phyloP scores from a whole-genome alignment of 2,888 invertebrate species.

The Rhingia rostrata region DNA sequence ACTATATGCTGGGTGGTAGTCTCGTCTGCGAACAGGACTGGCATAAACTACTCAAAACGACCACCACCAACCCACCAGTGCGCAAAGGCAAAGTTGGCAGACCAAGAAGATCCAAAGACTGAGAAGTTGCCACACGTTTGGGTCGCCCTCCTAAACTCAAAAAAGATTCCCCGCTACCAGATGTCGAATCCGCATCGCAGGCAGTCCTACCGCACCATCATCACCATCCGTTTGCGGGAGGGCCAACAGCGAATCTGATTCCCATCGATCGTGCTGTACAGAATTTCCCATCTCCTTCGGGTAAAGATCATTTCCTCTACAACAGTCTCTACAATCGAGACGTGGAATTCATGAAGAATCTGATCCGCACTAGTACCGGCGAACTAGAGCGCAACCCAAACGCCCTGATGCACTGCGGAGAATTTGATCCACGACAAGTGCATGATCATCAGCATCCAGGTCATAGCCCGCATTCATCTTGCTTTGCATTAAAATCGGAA shows the following conservation, averaged over 20 bases:
- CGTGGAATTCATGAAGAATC: slow-evolving; percentile 75
- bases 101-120: slow-evolving; percentile 93
- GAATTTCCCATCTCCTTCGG: slow-evolving; percentile 52
- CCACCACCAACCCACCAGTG: slow-evolving; percentile 87
- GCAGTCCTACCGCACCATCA: slow-evolving; percentile 48
- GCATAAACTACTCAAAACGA: slow-evolving; percentile 91
- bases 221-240: slow-evolving; percentile 43
- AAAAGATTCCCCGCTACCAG: slow-evolving; percentile 74
- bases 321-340: slow-evolving; percentile 75
- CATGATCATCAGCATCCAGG: slow-evolving; percentile 49
- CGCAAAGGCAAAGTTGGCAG: slow-evolving; percentile 92
- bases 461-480: slow-evolving; percentile 28
- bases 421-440: slow-evolving; percentile 52
- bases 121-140: slow-evolving; percentile 83
- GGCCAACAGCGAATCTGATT: slow-evolving; percentile 39
- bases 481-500: slow-evolving; percentile 45
- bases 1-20: slow-evolving; percentile 93
- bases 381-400: slow-evolving; percentile 50
- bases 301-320: slow-evolving; percentile 75
- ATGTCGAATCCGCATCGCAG: slow-evolving; percentile 48
- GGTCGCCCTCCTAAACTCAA: slow-evolving; percentile 77
- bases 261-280: slow-evolving; percentile 54
- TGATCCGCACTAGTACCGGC: slow-evolving; percentile 53
- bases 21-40: slow-evolving; percentile 96
- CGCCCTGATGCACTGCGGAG: slow-evolving; percentile 43